Base-by-base conservation (phyloP, 2,797 vertebrate species). In the Sylvia borin region DNA sequence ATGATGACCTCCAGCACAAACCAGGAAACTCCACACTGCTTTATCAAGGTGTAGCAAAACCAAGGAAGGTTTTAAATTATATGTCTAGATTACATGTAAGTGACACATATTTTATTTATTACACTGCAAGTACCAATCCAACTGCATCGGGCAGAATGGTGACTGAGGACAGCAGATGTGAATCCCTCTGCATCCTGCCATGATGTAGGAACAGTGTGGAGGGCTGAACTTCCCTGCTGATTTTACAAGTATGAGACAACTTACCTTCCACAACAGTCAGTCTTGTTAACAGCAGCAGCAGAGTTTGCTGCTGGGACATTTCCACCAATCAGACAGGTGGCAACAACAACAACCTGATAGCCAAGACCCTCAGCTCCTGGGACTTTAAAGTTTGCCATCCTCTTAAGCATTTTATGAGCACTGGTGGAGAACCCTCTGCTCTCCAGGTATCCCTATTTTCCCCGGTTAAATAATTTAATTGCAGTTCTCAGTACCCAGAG, bases 151-250 rank as follows among this genome's bases (percentile, higher is more conserved):
- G 64, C 85, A 58, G 72, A 95, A 92, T 77, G 24, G 55, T 77
- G 32, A 94, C 73, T 45, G 8, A 16, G 62, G 64, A 77, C 54
- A 85, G 50, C 11, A 40, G 42, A 24, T 43, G 48, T 50, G 36
- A 90, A 66, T 36, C 27, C 54, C 70, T 42, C 54, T 62, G 29
- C 51, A 34, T 62, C 34, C 48, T 89, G n/a, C 26, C 67, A 26
- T 22, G 26, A 5, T 0, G 0, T 12, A 36, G 6, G 31, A 19
- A 13, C 36, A 40, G 72, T 8, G 21, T 3, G 20, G 53, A 64
- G 42, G 26, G 45, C 20, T 79, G 48, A 74, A 57, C n/a, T n/a
- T 40, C 5, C 17, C 54, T 22, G 11, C 21, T 54, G 40, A 18
- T 25, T 84, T 66, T 29, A 25, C 16, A 65, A 11, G 16, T 3